A percentile compares a stretch with the other conserved stretches of the same genome.
Evolutionary conservation across 2,797 vertebrate species (phyloP).

Genomic region (Enteromius thamalakanensis): DNA sequence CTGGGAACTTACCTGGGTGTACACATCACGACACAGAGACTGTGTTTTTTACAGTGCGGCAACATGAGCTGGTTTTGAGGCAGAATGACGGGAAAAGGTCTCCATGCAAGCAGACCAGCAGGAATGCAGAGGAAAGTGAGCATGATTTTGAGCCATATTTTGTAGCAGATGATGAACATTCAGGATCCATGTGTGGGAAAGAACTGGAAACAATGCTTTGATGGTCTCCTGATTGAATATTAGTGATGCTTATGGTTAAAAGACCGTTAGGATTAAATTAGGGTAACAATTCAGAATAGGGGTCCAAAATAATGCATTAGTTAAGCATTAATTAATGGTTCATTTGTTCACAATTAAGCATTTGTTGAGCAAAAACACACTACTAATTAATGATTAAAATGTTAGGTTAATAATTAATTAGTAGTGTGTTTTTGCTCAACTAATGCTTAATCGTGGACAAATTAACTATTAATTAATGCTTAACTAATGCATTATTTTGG

Average conservation of each 20-base stretch:
- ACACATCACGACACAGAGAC: slow-evolving; percentile 57
- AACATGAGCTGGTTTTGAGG: slow-evolving; percentile 52
- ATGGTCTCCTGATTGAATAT: slow-evolving; percentile 31
- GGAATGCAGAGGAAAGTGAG: slow-evolving; percentile 34
- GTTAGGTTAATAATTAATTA: no score
- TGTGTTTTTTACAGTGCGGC: slow-evolving; percentile 36
- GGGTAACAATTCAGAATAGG: no score
- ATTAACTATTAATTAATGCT: no score
- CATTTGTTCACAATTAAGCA: no score
- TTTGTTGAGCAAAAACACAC: no score
- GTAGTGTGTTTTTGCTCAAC: no score
- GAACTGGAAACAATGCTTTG: slow-evolving; percentile 78
- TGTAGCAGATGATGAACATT: slow-evolving; percentile 57
- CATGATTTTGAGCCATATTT: slow-evolving; percentile 40
- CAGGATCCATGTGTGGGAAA: slow-evolving; percentile 63
- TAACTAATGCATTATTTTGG: no score
- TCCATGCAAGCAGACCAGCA: slow-evolving; percentile 48
- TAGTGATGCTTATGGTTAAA: background rate
- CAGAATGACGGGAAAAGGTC: slow-evolving; percentile 22
- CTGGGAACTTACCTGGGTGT: slow-evolving; percentile 64
- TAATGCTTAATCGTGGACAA: no score
- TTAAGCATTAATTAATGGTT: no score
- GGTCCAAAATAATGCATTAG: no score
- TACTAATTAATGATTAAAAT: no score
- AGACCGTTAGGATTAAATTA: background rate